Conservation (phyloP, 1,140 invertebrate species). For the Apis cerana region DNA sequence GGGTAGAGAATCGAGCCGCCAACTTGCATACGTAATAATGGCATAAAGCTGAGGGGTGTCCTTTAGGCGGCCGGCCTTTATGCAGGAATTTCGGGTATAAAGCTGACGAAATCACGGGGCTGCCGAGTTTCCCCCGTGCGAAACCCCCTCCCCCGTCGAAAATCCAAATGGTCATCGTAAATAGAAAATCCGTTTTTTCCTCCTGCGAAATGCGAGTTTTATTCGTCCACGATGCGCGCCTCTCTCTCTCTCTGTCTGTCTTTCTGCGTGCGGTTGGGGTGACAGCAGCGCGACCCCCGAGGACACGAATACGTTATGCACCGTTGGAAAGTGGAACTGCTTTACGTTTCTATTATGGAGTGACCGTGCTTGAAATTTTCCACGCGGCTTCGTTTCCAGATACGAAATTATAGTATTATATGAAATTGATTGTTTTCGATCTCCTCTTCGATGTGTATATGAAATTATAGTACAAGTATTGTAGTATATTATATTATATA, state of each 20-base stretch:
- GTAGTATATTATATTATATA: too few species aligned
- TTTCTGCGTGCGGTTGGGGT: conserved; percentile 6
- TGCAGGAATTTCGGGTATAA: conserved; percentile 76
- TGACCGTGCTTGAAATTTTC: background rate
- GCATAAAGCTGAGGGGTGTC: conserved; percentile 77
- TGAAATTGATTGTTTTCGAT: too few species aligned
- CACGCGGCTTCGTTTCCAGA: too few species aligned
- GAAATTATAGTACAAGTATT: too few species aligned
- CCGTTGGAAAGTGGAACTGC: conserved; percentile 3
- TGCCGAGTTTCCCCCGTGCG: conserved; percentile 43
- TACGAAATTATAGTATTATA: too few species aligned
- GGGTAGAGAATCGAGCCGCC: conserved; percentile 69
- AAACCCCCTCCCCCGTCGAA: conserved; percentile 64
- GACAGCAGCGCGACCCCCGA: conserved; percentile 1
- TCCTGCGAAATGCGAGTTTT: conserved; percentile 70
- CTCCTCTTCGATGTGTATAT: too few species aligned
- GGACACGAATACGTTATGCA: conserved; percentile 8
- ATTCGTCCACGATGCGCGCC: conserved; percentile 59
- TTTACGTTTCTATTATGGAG: conserved; percentile 1
- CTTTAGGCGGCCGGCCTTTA: conserved; percentile 66
- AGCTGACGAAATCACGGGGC: conserved; percentile 74
- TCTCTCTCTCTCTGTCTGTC: too few species aligned
- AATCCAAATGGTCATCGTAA: conserved; percentile 81
- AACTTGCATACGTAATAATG: conserved; percentile 79
- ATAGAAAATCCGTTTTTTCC: conserved; percentile 79